These are phyloP conservation scores for Florisuga fusca DNA, from an alignment of 2,797 vertebrate genomes.

Conservation along the genomic window DNA sequence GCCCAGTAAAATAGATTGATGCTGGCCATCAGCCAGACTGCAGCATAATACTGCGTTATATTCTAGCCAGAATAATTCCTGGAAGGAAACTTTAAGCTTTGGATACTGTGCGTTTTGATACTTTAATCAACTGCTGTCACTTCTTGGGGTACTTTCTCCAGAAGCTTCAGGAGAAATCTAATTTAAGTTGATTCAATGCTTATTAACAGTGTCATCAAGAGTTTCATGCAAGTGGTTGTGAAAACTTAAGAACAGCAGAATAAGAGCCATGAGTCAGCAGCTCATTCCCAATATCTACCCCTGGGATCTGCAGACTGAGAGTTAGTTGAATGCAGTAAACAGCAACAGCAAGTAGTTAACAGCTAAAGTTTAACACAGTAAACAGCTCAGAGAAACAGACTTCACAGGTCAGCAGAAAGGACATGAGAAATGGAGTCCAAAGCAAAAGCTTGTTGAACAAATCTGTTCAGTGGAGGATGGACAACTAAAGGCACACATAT, in stretches of 20 bases:
- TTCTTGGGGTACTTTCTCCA: neutral
- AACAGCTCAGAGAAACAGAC: neutral
- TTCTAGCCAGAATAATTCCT: neutral
- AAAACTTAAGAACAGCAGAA: neutral
- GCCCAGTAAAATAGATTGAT: neutral
- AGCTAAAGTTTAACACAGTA: neutral
- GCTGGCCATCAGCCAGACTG: neutral
- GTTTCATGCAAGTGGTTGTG: neutral
- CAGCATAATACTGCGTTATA: neutral
- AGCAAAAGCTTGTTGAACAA: neutral
- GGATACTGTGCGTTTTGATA: neutral
- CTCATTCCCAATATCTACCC: neutral
- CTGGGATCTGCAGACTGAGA: neutral
- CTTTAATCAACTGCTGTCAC: neutral
- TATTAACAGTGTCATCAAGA: neutral
- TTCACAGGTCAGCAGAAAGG: conserved; percentile 8
- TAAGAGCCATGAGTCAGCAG: neutral
- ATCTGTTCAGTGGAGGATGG: neutral
- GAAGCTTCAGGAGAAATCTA: neutral
- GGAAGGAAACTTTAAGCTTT: neutral
- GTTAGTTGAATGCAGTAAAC: neutral
- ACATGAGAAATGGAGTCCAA: neutral
- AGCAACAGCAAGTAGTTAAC: neutral
- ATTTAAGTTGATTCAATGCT: neutral
- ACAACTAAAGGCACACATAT: neutral